Conservation (phyloP, 1,140 invertebrate genomes). For the Brachionus calyciflorus region DNA sequence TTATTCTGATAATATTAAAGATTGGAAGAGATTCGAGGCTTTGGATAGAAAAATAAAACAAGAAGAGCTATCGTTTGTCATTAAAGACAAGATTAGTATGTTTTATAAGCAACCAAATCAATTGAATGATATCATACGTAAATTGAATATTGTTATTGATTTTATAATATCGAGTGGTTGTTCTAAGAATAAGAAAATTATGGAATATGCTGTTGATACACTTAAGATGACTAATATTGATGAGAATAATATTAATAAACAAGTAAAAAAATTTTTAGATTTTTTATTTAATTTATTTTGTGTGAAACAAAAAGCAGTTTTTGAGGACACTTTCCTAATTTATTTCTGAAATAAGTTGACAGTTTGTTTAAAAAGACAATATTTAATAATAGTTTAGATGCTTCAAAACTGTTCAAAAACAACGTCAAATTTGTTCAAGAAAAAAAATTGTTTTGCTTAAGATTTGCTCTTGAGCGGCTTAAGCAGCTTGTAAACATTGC, state of each 20-base stretch:
- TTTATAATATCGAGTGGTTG: conserved; percentile 1
- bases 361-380: too few relatives aligned
- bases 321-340: background rate
- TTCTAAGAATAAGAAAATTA: conserved; percentile 1
- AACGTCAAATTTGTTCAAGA: too few relatives aligned
- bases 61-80: background rate
- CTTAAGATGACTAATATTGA: conserved; percentile 36
- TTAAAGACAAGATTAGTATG: background rate
- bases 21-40: background rate
- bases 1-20: conserved; percentile 9
- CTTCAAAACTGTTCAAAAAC: too few relatives aligned
- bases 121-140: conserved; percentile 15
- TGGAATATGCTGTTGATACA: conserved; percentile 11
- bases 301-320: too few relatives aligned
- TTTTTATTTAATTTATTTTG: too few relatives aligned
- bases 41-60: background rate
- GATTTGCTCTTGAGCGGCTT: too few relatives aligned
- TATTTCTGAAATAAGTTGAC: background rate
- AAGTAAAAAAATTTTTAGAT: too few relatives aligned
- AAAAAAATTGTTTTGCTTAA: too few relatives aligned
- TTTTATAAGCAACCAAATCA: conserved; percentile 25
- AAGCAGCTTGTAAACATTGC: too few relatives aligned
- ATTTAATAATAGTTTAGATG: too few relatives aligned
- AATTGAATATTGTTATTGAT: conserved; percentile 31
- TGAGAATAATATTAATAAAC: background rate